A percentile compares a stretch with the other conserved stretches of the same genome.
These are phyloP conservation scores for Syrrhaptes paradoxus DNA, from an alignment of 2,113 vertebrate species.

Conservation along the genomic window DNA sequence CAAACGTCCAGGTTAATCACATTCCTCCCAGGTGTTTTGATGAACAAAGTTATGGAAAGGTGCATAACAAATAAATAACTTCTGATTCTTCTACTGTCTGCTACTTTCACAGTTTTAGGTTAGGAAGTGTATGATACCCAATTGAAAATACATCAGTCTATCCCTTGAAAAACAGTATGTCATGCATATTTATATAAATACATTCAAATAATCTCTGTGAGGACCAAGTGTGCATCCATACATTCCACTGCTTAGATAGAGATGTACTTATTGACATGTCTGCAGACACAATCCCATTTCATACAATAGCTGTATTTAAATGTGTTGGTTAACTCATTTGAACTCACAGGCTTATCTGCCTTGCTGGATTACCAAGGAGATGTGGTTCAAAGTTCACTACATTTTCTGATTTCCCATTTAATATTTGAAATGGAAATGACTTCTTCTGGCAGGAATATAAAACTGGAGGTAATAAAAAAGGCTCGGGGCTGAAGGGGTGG, in stretches of 20 bases:
- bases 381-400: constrained; percentile 53
- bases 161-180: neutral
- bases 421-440: constrained; percentile 64
- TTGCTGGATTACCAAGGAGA: constrained; percentile 48
- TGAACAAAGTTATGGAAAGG: neutral
- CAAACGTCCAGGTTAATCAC: neutral
- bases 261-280: neutral
- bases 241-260: neutral
- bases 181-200: neutral
- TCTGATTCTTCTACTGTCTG: neutral
- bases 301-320: neutral
- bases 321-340: constrained; percentile 12
- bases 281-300: neutral
- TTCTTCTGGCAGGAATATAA: constrained; percentile 37
- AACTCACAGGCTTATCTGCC: neutral
- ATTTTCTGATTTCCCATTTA: constrained; percentile 50
- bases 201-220: neutral
- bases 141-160: neutral
- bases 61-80: neutral
- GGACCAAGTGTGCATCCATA: neutral
- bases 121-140: neutral
- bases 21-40: neutral
- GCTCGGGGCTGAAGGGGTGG: constrained; percentile 22
- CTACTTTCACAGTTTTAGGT: neutral
- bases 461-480: constrained; percentile 29